Base-by-base conservation (phyloP, 2,888 invertebrate genomes). In the Diplolepis rosae region DNA sequence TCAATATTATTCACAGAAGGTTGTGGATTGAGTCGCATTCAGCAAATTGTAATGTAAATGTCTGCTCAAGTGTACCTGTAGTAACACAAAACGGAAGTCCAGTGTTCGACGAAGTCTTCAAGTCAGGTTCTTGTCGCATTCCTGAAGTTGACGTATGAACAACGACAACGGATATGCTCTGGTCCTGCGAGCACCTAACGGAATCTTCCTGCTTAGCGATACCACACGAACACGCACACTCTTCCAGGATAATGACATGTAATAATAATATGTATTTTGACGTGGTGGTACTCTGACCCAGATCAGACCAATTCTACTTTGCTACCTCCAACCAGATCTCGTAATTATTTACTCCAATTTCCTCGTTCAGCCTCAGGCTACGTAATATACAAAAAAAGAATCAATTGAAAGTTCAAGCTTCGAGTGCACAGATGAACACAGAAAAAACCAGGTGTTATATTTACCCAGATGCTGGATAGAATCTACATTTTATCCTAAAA, bases 191-290 rank as follows among this genome's bases (percentile, higher is more conserved):
- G 7, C n/a, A 35, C 39, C 35, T 61, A 61, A 61, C 61, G 61
- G 61, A 61, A 61, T 39, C 24, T 61, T 61, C 39, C 61, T 61
- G 39, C 39, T 35, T 61, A 61, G 39, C 15, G 24, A 61, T n/a
- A 13, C 39, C n/a, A 61, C 61, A n/a, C 35, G 39, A 39, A 22
- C 45, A 45, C 18, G 2, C 6, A 18, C 7, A 18, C 45, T 2
- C 15, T 35, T 35, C 7, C 22, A 39, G 61, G n/a, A 39, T 68
- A 74, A 77, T 72, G 76, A 79, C 75, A 75, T 73, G 76, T 70
- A 70, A 77, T 77, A 70, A 76, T 77, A 68, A 69, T 69, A 24
- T 61, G 24, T 61, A 54, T 32, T 30, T 24, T 35, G 35, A 39
- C 39, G 18, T 18, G 22, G 39, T 61, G 22, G 39, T 22, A 61